These are phyloP conservation scores for Laticauda laticaudata DNA, from an alignment of 2,113 vertebrate genomes.

Conservation along the genomic window DNA sequence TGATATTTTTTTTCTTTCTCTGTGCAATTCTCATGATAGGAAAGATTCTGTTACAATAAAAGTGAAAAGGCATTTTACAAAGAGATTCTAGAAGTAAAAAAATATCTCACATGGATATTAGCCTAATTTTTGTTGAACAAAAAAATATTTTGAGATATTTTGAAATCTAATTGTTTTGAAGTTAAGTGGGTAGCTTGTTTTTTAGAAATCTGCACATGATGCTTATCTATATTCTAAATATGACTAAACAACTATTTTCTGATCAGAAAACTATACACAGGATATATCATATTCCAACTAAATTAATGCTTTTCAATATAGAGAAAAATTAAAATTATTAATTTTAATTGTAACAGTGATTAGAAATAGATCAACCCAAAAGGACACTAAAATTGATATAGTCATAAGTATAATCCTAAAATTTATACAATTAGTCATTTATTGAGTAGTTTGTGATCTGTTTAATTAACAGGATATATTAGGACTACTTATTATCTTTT, in stretches of 20 bases:
- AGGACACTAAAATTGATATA: conserved; percentile 26
- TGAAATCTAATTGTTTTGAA: not conserved
- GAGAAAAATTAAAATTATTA: not conserved
- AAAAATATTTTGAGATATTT: not conserved
- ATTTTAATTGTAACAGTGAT: conserved; percentile 36
- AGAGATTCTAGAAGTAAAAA: conserved; percentile 12
- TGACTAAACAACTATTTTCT: not conserved
- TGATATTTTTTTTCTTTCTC: not conserved
- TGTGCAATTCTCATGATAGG: not conserved
- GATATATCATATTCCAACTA: not conserved
- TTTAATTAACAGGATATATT: not conserved
- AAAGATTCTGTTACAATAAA: not conserved
- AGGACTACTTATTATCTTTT: conserved; percentile 25
- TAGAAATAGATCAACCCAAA: conserved; percentile 36
- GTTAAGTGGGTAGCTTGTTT: not conserved
- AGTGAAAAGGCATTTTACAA: not conserved
- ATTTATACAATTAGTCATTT: conserved; percentile 27
- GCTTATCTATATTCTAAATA: not conserved
- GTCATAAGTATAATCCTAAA: conserved; percentile 23
- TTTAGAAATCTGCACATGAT: not conserved
- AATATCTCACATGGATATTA: not conserved
- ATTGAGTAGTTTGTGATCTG: conserved; percentile 30
- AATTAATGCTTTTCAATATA: conserved; percentile 24
- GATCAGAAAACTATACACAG: not conserved
- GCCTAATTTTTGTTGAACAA: accelerated